Evolutionary conservation across 2,797 vertebrate genomes (phyloP), one percentile per base, ranked within the genome.

Genomic region (Pogonophryne albipinna): DNA sequence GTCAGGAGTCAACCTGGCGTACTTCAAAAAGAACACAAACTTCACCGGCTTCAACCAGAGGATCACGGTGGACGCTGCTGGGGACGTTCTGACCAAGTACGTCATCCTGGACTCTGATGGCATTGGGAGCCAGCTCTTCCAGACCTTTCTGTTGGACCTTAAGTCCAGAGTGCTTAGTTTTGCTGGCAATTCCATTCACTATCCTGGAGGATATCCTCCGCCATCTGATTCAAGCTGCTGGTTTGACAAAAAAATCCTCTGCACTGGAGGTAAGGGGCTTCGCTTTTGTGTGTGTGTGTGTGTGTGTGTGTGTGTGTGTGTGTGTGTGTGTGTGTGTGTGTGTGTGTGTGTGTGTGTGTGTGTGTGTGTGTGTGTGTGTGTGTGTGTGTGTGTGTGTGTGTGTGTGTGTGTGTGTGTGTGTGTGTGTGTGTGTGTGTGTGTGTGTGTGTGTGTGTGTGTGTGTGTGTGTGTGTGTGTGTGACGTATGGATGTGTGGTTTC

Each of bases 11-110:
- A 96, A 92, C 57, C 84, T 98, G 84, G 95, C 95, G 72, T 93
- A 93, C 64, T 95, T 95, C 85, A 95, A 91, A 3, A 96, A 93
- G 85, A 98, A 97, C 82, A 85, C 92, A n/a, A 94, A 94, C 31
- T 97, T 97, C 78, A 79, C 80, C 6, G 97, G 98, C 73, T 99
- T 99, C 92, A 98, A 94, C 87, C 96, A 97, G 86, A 80, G 71
- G 59, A 75, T 98, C 62, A 86, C 79, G 67, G 95, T 95, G 55
- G 95, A 97, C 76, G 79, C 45, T 9, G 42, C 31, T 20, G 97
- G 98, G 27, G 93, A 94, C 0, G 87, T 94, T 11, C 89, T 95
- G 84, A 95, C 91, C 74, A 95, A 73, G 67, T 99, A 96, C 0
- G 85, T 98, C 71, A 83, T 99, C 71, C 86, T 99, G 87, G 97